Evolutionary conservation across 1,140 invertebrate genomes (phyloP).

Genomic region (Drosophila subpulchrella): DNA sequence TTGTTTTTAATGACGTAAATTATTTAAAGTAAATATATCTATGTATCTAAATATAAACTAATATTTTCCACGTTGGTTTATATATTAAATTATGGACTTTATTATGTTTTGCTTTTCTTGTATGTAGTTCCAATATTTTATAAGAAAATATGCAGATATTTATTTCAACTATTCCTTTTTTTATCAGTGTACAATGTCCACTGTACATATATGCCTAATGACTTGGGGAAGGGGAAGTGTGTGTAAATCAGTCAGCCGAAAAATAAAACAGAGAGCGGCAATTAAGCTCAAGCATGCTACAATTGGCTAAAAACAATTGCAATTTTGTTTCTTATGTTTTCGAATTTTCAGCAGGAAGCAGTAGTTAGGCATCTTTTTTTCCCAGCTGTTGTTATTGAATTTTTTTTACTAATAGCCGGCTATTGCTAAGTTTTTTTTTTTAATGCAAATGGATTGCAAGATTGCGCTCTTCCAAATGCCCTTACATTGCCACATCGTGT

Average conservation of each 20-base stretch:
- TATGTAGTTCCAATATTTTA: too few species aligned
- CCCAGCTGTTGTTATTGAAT: slow-evolving; percentile 37
- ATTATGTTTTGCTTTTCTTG: too few species aligned
- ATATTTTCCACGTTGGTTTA: too few species aligned
- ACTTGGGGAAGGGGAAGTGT: slow-evolving; percentile 54
- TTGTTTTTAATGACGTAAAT: too few species aligned
- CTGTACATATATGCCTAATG: slow-evolving; percentile 21
- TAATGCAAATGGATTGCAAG: slow-evolving; percentile 15
- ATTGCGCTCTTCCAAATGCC: slow-evolving; percentile 7
- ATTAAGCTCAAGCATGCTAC: slow-evolving; percentile 61
- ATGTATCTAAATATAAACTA: too few species aligned
- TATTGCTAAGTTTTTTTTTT: slow-evolving; percentile 7
- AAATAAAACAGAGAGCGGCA: slow-evolving; percentile 50
- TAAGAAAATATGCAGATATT: too few species aligned
- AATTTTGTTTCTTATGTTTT: slow-evolving; percentile 32
- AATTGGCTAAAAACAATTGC: slow-evolving; percentile 71
- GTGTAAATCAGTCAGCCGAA: slow-evolving; percentile 33
- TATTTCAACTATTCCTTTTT: too few species aligned
- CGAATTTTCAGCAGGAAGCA: slow-evolving; percentile 46
- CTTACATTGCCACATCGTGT: slow-evolving; percentile 35
- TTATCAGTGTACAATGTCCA: too few species aligned
- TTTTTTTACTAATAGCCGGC: slow-evolving; percentile 17
- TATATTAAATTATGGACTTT: too few species aligned
- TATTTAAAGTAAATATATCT: too few species aligned
- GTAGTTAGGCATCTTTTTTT: slow-evolving; percentile 3